These are phyloP conservation scores for Cecropterus lyciades DNA, from an alignment of 1,140 invertebrate genomes.

Conservation along the genomic window DNA sequence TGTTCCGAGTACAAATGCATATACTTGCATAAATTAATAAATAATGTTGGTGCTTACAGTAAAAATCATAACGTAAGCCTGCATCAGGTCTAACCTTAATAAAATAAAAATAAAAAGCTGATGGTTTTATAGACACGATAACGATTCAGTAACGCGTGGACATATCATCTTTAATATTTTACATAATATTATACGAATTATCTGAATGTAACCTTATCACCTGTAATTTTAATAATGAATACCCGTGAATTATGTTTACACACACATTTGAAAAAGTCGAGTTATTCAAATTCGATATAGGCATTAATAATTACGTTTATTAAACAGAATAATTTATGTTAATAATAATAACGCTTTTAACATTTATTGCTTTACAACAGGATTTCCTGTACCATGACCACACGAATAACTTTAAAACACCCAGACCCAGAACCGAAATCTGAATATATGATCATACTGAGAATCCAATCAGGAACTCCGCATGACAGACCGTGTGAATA, in stretches of 20 bases:
- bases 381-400: too few species aligned
- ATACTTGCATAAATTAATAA: conserved; percentile 28
- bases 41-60: conserved; percentile 1
- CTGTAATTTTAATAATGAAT: neutral
- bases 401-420: too few species aligned
- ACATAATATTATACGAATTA: conserved; percentile 7
- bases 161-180: conserved; percentile 2
- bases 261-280: neutral
- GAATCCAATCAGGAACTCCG: too few species aligned
- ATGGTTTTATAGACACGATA: conserved; percentile 24
- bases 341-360: too few species aligned
- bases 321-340: too few species aligned
- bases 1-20: conserved; percentile 12
- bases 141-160: conserved; percentile 15
- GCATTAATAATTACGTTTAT: too few species aligned
- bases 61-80: conserved; percentile 5
- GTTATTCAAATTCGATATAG: too few species aligned
- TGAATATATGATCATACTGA: too few species aligned
- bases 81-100: conserved; percentile 22
- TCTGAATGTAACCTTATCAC: conserved; percentile 10
- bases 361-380: too few species aligned
- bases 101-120: conserved; percentile 25
- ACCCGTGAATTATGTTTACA: neutral
- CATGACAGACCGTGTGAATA: too few species aligned
- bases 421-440: too few species aligned